Conservation (phyloP, 23 tunicate species). For the Styela plicata region DNA sequence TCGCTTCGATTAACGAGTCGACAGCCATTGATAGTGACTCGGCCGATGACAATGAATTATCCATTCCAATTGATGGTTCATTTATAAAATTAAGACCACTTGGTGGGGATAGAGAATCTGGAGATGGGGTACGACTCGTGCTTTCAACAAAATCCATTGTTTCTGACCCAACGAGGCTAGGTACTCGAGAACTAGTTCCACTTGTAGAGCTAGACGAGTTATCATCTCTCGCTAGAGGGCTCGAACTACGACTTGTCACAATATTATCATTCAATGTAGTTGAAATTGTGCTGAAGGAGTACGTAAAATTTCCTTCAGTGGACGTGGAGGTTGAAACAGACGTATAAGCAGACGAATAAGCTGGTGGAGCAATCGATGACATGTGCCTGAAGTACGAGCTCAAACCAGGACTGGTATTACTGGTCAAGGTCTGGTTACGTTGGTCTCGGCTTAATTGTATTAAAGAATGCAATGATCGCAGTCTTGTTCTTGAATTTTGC, state of each 20-base stretch:
- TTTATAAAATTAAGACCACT: neutral
- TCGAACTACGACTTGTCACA: too few species aligned
- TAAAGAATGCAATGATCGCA: neutral
- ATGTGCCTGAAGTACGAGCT: neutral
- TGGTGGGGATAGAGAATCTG: neutral
- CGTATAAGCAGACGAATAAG: neutral
- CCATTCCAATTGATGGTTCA: neutral
- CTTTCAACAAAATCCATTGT: neutral
- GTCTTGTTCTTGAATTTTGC: neutral
- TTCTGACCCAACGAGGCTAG: neutral
- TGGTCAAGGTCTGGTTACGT: neutral
- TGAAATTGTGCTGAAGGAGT: neutral
- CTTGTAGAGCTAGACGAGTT: neutral
- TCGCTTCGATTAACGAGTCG: slow-evolving; percentile 19
- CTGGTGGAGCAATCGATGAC: neutral
- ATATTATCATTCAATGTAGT: too few species aligned
- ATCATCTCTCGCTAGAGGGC: neutral
- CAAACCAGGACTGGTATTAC: neutral
- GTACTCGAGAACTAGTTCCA: neutral
- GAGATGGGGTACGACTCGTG: too few species aligned
- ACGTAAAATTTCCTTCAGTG: neutral
- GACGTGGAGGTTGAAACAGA: neutral
- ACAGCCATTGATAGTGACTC: slow-evolving; percentile 18
- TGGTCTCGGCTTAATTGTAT: neutral
- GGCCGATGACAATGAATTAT: neutral